These are phyloP conservation scores for Aquatica leii DNA, from an alignment of 2,888 invertebrate genomes.

Conservation along the genomic window DNA sequence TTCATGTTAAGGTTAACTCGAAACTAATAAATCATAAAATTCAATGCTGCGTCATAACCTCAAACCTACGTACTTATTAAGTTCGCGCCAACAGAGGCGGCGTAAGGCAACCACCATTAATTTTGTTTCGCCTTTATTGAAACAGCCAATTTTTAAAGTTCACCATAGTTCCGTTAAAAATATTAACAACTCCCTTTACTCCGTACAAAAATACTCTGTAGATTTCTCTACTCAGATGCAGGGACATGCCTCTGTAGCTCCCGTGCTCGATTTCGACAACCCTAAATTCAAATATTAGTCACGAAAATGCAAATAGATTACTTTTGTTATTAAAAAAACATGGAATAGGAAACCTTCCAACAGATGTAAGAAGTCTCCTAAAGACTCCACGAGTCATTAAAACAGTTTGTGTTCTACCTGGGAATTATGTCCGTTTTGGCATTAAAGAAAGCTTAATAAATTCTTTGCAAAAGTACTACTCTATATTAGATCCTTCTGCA, in stretches of 20 bases:
- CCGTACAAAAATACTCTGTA: background rate
- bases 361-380: background rate
- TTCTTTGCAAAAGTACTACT: background rate
- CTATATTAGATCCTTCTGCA: background rate
- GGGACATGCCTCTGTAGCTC: too few relatives aligned
- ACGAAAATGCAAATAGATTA: conserved; percentile 7
- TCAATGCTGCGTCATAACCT: too few relatives aligned
- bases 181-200: background rate
- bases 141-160: background rate
- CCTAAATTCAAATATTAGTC: conserved; percentile 1
- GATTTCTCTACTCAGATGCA: background rate
- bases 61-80: too few relatives aligned
- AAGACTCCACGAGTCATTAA: background rate
- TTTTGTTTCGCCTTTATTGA: background rate
- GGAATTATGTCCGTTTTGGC: conserved; percentile 21
- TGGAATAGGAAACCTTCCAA: background rate
- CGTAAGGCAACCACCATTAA: background rate
- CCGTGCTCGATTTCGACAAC: too few relatives aligned
- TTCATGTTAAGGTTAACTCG: too few relatives aligned
- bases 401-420: conserved; percentile 2
- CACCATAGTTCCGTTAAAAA: background rate
- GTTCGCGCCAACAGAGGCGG: background rate
- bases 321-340: background rate
- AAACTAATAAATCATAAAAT: too few relatives aligned
- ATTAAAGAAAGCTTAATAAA: conserved; percentile 8